Evolutionary conservation across 2,888 invertebrate genomes (phyloP), one percentile per base, ranked within the genome.

Genomic region (Empis livida): DNA sequence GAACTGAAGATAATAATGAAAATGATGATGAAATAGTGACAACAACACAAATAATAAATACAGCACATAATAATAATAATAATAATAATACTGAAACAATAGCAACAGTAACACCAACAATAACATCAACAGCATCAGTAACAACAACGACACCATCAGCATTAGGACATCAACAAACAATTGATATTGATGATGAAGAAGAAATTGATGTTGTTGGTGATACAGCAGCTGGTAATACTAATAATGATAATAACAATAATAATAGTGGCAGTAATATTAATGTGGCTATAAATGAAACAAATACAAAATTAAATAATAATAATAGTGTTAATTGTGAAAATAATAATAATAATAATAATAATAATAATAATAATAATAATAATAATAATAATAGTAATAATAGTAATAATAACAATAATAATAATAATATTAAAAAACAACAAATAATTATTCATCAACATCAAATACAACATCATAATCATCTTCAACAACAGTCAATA

Each of bases 131-230:
- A 46, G 44, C 49, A 42, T 13, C 44, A 32, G 14, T 42, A 17
- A 31, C 40, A 31, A 11, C 30, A 20, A n/a, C 38, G n/a, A 10
- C 46, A 35, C 32, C 41, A 39, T 3, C 49, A 42, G 6, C 49
- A 39, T 1, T 46, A 47, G 16, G 5, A 44, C 3, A 23, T 17
- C 20, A 35, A 17, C 23, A 38, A 15, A 69, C 64, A 67, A 70
- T 68, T 69, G 76, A 69, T 71, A 75, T 74, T 65, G 79, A 78
- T 57, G 81, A 81, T 58, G 75, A 83, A 58, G 88, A 88, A 72
- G 87, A 88, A 74, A 86, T 87, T 73, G 87, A 87, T 77, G 88
- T 87, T 65, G 88, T 88, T 58, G 88, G 85, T 55, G 86, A 84
- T 56, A 71, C 68, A 53, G 55, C 56, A 48, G 51, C 54, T 51